phyloP scores from a whole-genome alignment of 2,888 invertebrate genomes.

The Spatulosminthurus flaviceps region DNA sequence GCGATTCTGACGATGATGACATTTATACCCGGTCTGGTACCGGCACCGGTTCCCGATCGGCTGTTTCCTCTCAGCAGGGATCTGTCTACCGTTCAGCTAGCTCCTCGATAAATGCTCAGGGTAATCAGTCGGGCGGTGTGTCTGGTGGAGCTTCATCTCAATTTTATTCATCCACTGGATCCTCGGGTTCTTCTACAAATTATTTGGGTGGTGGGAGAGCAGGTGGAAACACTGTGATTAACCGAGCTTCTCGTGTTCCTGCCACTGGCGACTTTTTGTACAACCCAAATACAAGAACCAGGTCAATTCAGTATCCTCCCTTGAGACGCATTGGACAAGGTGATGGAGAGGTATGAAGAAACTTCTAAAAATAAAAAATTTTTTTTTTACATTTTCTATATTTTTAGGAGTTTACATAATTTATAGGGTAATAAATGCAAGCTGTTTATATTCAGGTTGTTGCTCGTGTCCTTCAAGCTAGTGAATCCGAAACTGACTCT shows the following conservation, averaged over 20 bases:
- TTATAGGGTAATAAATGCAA: too few relatives aligned
- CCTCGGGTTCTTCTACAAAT: slow-evolving; percentile 44
- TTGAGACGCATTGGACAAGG: slow-evolving; percentile 58
- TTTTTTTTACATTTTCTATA: too few relatives aligned
- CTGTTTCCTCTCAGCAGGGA: not conserved
- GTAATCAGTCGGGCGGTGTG: not conserved
- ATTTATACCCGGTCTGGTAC: slow-evolving; percentile 53
- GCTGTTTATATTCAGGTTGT: slow-evolving; percentile 61
- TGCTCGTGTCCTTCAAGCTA: slow-evolving; percentile 61
- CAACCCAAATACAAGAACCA: slow-evolving; percentile 47
- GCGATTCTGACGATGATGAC: slow-evolving; percentile 57
- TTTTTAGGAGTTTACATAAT: too few relatives aligned
- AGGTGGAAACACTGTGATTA: slow-evolving; percentile 53
- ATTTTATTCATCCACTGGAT: slow-evolving; percentile 22
- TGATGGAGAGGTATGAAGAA: slow-evolving; percentile 58
- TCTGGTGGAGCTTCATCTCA: slow-evolving; percentile 31
- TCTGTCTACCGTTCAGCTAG: slow-evolving; percentile 10
- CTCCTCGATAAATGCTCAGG: slow-evolving; percentile 28
- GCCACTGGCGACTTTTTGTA: slow-evolving; percentile 58
- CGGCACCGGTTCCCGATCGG: slow-evolving; percentile 35
- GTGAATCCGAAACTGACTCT: slow-evolving; percentile 45
- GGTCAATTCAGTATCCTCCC: slow-evolving; percentile 60
- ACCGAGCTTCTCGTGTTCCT: slow-evolving; percentile 60
- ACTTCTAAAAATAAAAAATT: too few relatives aligned
- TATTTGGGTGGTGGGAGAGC: slow-evolving; percentile 11